Conservation (phyloP, 2,888 invertebrate species). For the Laothoe populi region DNA sequence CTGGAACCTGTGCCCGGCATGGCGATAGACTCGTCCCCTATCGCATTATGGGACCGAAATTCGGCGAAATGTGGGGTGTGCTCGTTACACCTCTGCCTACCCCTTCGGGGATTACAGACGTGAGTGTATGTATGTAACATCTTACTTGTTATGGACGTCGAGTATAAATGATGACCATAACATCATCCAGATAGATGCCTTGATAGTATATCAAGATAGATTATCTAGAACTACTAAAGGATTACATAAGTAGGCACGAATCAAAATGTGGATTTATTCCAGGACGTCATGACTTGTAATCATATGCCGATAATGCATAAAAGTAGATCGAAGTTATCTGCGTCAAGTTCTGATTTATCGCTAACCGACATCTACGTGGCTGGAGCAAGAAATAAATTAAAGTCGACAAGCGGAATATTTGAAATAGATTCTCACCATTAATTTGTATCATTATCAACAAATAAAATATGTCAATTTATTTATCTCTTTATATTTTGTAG, state of each 20-base stretch:
- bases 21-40: too few relatives aligned
- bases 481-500: not conserved
- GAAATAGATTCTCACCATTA: constrained; percentile 28
- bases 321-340: constrained; percentile 33
- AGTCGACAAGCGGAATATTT: constrained; percentile 26
- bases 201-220: too few relatives aligned
- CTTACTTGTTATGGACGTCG: too few relatives aligned
- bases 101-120: too few relatives aligned
- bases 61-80: too few relatives aligned
- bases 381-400: constrained; percentile 24
- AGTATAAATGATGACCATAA: too few relatives aligned
- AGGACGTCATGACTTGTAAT: constrained; percentile 58
- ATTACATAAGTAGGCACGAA: not conserved
- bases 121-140: too few relatives aligned
- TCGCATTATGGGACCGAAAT: too few relatives aligned
- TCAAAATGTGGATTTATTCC: constrained; percentile 35
- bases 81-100: too few relatives aligned
- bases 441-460: not conserved
- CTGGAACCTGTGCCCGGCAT: too few relatives aligned
- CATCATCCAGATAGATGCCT: too few relatives aligned
- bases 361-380: constrained; percentile 44
- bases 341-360: constrained; percentile 34
- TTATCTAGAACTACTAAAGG: too few relatives aligned
- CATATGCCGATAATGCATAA: constrained; percentile 52
- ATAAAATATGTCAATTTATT: not conserved